Conservation (phyloP, 2,113 vertebrate species). For the Pluvianellus socialis region DNA sequence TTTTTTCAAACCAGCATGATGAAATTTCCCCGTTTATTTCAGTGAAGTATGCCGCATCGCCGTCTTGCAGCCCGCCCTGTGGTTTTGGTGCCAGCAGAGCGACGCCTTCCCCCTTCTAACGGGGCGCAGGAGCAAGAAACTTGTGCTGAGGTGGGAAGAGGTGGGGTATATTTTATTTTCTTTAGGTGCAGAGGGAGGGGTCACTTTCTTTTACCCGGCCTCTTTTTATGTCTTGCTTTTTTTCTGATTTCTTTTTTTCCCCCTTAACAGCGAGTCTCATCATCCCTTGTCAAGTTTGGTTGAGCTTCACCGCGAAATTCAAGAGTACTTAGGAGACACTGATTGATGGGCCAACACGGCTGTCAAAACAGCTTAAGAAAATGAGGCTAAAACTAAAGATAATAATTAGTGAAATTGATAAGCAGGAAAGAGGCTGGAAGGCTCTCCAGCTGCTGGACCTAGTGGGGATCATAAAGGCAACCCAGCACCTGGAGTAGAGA, state of each 20-base stretch:
- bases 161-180: background rate
- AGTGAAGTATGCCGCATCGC: background rate
- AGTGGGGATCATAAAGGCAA: background rate
- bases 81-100: background rate
- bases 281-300: constrained; percentile 15
- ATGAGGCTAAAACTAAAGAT: background rate
- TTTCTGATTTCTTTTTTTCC: background rate
- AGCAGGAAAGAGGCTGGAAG: background rate
- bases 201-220: background rate
- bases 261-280: background rate
- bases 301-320: constrained; percentile 6
- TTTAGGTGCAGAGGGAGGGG: background rate
- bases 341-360: constrained; percentile 44
- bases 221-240: background rate
- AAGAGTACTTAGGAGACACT: background rate
- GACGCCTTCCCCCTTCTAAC: fast-evolving
- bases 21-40: background rate
- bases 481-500: background rate
- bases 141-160: background rate
- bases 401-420: background rate
- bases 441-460: background rate
- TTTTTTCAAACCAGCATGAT: background rate
- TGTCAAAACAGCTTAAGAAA: constrained; percentile 52
- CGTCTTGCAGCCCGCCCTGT: background rate
- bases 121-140: background rate